phyloP scores from a whole-genome alignment of 2,113 vertebrate species.

The Sinocyclocheilus anshuiensis region DNA sequence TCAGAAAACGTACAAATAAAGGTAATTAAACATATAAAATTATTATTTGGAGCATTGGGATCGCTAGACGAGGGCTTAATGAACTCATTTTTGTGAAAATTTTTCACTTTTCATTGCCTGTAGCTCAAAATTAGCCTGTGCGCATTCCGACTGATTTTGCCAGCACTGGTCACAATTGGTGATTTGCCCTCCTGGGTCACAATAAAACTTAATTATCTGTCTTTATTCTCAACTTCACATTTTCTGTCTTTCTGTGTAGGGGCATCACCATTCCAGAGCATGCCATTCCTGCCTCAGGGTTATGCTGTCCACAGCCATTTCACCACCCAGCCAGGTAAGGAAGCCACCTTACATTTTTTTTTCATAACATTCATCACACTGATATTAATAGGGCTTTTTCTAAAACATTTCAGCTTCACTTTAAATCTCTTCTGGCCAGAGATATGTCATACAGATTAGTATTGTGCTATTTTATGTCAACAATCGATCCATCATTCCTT shows the following conservation, averaged over 20 bases:
- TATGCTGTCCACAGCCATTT: slow-evolving; percentile 86
- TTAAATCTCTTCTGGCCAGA: background rate
- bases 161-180: no score
- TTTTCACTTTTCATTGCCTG: no score
- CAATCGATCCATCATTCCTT: no score
- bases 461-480: background rate
- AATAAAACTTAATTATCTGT: background rate
- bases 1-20: no score
- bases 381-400: background rate
- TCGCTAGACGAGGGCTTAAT: no score
- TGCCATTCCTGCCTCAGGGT: slow-evolving; percentile 84
- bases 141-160: no score
- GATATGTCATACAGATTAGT: background rate
- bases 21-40: no score
- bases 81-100: no score
- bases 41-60: no score
- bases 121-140: no score
- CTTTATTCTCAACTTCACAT: background rate
- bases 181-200: background rate
- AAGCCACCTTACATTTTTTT: background rate
- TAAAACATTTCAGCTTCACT: background rate
- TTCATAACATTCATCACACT: background rate
- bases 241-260: slow-evolving; percentile 65
- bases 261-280: slow-evolving; percentile 85
- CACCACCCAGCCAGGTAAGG: slow-evolving; percentile 82